phyloP scores from a whole-genome alignment of 2,797 vertebrate genomes.

The Coregonus ussuriensis region DNA sequence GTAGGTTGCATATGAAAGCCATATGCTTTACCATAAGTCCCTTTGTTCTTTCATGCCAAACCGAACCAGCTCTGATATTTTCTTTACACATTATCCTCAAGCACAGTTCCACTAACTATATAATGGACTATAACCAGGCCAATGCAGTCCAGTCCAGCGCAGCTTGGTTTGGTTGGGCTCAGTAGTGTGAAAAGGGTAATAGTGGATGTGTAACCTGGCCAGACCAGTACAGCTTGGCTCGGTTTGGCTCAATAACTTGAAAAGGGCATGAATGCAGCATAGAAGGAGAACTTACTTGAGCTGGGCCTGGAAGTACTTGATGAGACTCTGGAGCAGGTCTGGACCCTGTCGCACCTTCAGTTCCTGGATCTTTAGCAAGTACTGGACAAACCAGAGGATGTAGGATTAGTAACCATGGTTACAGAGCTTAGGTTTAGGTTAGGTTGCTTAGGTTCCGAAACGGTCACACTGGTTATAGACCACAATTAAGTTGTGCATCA shows the following conservation, averaged over 20 bases:
- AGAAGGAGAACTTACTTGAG: slow-evolving; percentile 84
- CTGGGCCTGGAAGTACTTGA: slow-evolving; percentile 97
- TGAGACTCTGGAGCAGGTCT: slow-evolving; percentile 95
- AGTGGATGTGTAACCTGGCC: too few relatives aligned
- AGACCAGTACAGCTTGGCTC: too few relatives aligned
- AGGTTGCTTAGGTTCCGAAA: too few relatives aligned
- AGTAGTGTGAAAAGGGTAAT: too few relatives aligned
- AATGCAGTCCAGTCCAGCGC: too few relatives aligned
- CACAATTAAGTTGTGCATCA: slow-evolving; percentile 13
- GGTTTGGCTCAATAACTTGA: too few relatives aligned
- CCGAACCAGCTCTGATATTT: background rate
- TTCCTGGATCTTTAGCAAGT: slow-evolving; percentile 93
- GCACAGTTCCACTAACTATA: too few relatives aligned
- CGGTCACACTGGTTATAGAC: background rate
- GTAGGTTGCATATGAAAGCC: too few relatives aligned
- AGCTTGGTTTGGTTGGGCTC: too few relatives aligned
- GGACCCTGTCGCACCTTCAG: slow-evolving; percentile 93
- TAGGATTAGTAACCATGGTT: background rate
- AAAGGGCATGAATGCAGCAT: background rate
- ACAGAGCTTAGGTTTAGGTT: background rate
- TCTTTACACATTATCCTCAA: background rate
- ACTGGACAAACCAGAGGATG: slow-evolving; percentile 68
- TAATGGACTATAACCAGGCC: too few relatives aligned
- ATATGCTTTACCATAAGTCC: too few relatives aligned
- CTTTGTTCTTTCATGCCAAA: too few relatives aligned